phyloP scores from a whole-genome alignment of 1,140 invertebrate genomes.

The Drosophila sp. region DNA sequence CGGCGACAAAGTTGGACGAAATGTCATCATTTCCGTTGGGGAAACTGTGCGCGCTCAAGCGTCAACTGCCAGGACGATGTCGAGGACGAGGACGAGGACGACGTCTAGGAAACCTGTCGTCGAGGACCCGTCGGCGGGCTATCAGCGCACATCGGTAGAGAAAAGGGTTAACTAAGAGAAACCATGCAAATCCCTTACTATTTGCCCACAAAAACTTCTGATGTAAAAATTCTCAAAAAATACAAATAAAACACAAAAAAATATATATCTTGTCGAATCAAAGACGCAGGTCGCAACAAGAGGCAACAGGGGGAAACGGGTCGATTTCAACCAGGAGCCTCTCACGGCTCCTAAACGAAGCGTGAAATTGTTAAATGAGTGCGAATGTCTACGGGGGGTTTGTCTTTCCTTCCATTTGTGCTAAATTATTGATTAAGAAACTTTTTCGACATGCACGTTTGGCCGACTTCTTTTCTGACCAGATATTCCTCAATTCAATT shows the following conservation, averaged over 20 bases:
- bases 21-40: slow-evolving; percentile 83
- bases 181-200: slow-evolving; percentile 71
- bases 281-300: slow-evolving; percentile 38
- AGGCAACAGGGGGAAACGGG: background rate
- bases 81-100: slow-evolving; percentile 11
- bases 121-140: slow-evolving; percentile 49
- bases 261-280: slow-evolving; percentile 42
- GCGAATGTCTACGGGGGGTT: slow-evolving; percentile 56
- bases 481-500: slow-evolving; percentile 49
- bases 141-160: slow-evolving; percentile 37
- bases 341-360: slow-evolving; percentile 75
- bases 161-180: slow-evolving; percentile 75
- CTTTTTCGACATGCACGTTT: slow-evolving; percentile 57
- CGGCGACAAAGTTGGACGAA: slow-evolving; percentile 79
- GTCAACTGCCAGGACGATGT: slow-evolving; percentile 32
- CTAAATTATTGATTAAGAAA: slow-evolving; percentile 80
- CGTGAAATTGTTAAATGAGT: slow-evolving; percentile 84
- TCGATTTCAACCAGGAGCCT: slow-evolving; percentile 24
- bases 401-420: slow-evolving; percentile 30
- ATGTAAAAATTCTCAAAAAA: slow-evolving; percentile 17
- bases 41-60: slow-evolving; percentile 69
- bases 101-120: slow-evolving; percentile 15
- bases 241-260: slow-evolving; percentile 5
- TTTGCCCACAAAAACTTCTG: slow-evolving; percentile 57
- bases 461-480: slow-evolving; percentile 38